phyloP scores from a whole-genome alignment of 2,797 vertebrate species.

The Platalea minor region DNA sequence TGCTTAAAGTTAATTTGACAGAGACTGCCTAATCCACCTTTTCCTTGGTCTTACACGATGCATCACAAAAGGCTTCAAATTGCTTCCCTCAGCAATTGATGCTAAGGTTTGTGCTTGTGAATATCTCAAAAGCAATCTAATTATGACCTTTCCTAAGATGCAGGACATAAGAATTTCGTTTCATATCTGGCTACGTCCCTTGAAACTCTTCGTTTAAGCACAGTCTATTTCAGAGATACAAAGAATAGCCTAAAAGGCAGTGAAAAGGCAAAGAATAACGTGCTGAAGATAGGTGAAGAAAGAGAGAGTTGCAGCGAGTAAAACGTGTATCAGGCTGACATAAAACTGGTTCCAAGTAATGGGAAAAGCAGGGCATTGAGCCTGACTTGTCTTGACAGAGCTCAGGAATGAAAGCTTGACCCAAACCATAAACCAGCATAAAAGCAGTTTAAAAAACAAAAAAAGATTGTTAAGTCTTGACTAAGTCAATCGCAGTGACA shows the following conservation, averaged over 20 bases:
- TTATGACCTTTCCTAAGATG: not conserved
- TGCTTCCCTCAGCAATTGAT: not conserved
- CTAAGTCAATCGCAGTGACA: not conserved
- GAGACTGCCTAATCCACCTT: not conserved
- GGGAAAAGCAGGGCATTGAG: not conserved
- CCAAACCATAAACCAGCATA: not conserved
- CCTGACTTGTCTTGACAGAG: not conserved
- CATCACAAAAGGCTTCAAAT: not conserved
- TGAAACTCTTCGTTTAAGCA: not conserved
- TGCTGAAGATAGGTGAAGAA: not conserved
- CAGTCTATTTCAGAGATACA: not conserved
- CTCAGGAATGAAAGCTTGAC: not conserved
- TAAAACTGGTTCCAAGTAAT: not conserved
- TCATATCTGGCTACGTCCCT: not conserved
- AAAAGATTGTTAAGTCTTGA: not conserved
- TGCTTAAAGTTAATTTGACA: not conserved
- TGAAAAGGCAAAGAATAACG: not conserved
- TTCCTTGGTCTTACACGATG: not conserved
- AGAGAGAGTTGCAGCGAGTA: not conserved
- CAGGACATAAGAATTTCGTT: not conserved
- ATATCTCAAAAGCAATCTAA: not conserved
- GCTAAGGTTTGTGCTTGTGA: not conserved
- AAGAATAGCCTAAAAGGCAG: not conserved
- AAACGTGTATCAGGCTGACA: not conserved
- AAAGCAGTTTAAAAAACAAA: not conserved